Conservation (phyloP, 2,888 invertebrate genomes). For the Dinocampus coccinellae region DNA sequence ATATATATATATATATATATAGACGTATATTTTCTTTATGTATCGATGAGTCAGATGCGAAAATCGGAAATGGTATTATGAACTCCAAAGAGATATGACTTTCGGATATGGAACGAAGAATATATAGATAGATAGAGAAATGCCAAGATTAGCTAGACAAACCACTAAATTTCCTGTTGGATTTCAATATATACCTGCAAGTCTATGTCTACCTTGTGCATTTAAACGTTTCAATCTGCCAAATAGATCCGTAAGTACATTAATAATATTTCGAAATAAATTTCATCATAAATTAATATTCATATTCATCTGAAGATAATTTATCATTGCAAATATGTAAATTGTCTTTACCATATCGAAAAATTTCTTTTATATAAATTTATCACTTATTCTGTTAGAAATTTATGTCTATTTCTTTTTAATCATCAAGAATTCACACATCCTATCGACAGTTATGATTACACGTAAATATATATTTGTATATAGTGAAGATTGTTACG, state of each 20-base stretch:
- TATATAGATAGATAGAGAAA: constrained; percentile 30
- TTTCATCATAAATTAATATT: too few relatives aligned
- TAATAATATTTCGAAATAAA: neutral
- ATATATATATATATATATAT: constrained; percentile 15
- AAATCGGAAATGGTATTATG: too few relatives aligned
- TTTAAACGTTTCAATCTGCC: neutral
- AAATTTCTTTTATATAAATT: too few relatives aligned
- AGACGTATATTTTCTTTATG: neutral
- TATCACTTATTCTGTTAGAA: too few relatives aligned
- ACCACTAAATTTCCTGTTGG: constrained; percentile 67
- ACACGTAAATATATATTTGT: neutral
- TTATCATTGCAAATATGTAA: too few relatives aligned
- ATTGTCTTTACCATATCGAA: too few relatives aligned
- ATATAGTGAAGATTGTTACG: neutral
- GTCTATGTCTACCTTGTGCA: constrained; percentile 35
- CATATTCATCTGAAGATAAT: too few relatives aligned
- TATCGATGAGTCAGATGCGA: too few relatives aligned
- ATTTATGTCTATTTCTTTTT: too few relatives aligned
- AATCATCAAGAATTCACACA: too few relatives aligned
- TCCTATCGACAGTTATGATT: too few relatives aligned
- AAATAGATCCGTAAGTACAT: neutral
- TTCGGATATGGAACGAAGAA: constrained; percentile 18
- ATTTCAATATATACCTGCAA: constrained; percentile 56
- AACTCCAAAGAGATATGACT: constrained; percentile 1
- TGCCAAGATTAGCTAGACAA: constrained; percentile 52